Percentiles rank a stretch among this genome's conserved stretches.
These are phyloP conservation scores for Lindbergichthys nudifrons DNA, from an alignment of 2,797 vertebrate species.

Conservation along the genomic window DNA sequence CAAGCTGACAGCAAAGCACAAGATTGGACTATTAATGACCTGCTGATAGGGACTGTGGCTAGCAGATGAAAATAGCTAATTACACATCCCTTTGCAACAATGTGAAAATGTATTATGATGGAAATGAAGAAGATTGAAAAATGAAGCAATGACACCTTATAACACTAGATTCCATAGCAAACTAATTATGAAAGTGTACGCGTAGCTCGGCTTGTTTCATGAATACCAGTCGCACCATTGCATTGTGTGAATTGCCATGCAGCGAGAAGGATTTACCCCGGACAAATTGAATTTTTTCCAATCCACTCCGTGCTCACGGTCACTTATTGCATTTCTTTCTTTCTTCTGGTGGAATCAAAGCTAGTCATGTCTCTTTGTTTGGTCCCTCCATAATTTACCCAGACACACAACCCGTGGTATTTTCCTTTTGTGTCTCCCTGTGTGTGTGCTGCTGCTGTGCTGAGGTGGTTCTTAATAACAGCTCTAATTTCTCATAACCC, in stretches of 20 bases:
- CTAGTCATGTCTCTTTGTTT: conserved; percentile 23
- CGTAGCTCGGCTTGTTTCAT: conserved; percentile 2
- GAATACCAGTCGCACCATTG: not conserved
- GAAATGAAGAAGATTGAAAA: conserved; percentile 26
- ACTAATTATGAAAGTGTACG: conserved; percentile 4
- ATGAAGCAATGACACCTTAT: conserved; percentile 25
- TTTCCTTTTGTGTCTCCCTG: not conserved
- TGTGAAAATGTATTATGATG: conserved; percentile 18
- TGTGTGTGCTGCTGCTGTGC: conserved; percentile 13
- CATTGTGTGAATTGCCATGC: conserved; percentile 19
- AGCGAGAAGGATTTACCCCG: conserved; percentile 21
- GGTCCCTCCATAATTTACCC: conserved; percentile 27
- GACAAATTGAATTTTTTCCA: conserved; percentile 58
- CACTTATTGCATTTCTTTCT: conserved; percentile 51
- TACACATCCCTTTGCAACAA: conserved; percentile 46
- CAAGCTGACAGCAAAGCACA: conserved; percentile 33
- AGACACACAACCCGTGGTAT: conserved; percentile 26
- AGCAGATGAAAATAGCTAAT: conserved; percentile 54
- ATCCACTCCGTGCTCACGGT: conserved; percentile 28
- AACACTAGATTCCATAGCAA: conserved; percentile 11
- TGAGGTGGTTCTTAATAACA: conserved; percentile 37
- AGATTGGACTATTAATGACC: conserved; percentile 60
- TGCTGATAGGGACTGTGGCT: conserved; percentile 38
- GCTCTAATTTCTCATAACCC: conserved; percentile 37
- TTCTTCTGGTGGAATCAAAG: conserved; percentile 32